Base-by-base conservation (phyloP, 2,888 invertebrate species). In the Noctua janthe region DNA sequence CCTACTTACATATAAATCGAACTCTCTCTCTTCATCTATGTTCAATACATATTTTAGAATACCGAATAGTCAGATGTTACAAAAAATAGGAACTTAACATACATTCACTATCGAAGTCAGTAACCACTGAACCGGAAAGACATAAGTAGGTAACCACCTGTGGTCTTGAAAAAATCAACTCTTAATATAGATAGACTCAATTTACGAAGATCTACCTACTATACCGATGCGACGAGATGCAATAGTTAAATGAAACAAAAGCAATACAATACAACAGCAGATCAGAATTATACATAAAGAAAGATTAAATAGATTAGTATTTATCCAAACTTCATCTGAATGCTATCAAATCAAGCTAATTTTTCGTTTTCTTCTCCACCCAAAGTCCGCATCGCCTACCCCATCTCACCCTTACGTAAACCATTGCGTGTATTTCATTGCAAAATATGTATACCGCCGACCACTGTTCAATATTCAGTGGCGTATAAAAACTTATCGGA, bases 381-480 rank as follows among this genome's bases (percentile, higher is more conserved):
- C 83, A 74, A 71, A 70, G 71, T 74, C 83, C 85, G 75, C 80
- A 83, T 76, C 81, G 56, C 79, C 74, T 75, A 86, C 86, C 82
- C 85, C 77, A 82, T 85, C 77, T 81, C 82, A 79, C 85, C 78
- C 87, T 80, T 77, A 82, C 79, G 79, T 71, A 84, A 72, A 79
- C 84, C 84, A 83, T 82, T 87, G 82, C 89, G 87, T 88, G 87
- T 78, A 70, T 92, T 91, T 93, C 91, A 90, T 94, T 92, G 91
- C 92, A 93, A 94, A 94, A 94, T 93, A 93, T 92, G 81, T 88
- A 88, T 84, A 86, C 78, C 88, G 82, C 86, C 90, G 87, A 82
- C 92, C 91, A 89, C 90, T 92, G 91, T 92, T 95, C 94, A 94
- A 93, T 95, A 96, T 96, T 95, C 95, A 95, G 93, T 93, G 94